Evolutionary conservation across 1,140 invertebrate species (phyloP).

Genomic region (Anastrepha obliqua): DNA sequence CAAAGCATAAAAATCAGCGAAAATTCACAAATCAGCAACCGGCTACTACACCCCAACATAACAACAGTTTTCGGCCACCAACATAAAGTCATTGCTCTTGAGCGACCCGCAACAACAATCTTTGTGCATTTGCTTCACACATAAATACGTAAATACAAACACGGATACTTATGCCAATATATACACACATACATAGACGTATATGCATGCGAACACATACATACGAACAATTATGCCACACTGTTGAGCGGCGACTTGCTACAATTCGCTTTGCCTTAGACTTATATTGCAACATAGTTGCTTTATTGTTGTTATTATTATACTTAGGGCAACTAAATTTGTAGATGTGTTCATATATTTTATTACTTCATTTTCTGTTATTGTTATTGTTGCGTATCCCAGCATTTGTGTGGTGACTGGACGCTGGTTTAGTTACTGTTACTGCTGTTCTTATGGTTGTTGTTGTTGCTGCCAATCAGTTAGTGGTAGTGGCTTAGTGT

Average conservation of each 20-base stretch:
- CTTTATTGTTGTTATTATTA: conserved; percentile 4
- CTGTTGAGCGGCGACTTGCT: background rate
- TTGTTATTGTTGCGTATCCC: conserved; percentile 7
- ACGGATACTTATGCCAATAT: no score
- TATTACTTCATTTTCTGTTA: background rate
- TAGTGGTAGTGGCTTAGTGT: conserved; percentile 10
- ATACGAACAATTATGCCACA: background rate
- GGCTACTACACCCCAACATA: no score
- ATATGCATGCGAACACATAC: no score
- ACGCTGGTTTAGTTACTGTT: background rate
- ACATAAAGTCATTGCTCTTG: conserved; percentile 25
- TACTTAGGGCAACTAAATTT: conserved; percentile 15
- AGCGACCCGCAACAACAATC: conserved; percentile 9
- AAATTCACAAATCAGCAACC: no score
- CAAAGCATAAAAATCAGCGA: no score
- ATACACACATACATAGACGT: no score
- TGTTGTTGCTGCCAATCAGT: background rate
- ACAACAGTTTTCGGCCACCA: background rate
- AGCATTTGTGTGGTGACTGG: conserved; percentile 33
- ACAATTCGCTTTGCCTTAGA: conserved; percentile 29
- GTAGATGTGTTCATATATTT: background rate
- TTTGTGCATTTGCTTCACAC: background rate
- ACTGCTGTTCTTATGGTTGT: background rate
- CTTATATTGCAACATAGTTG: conserved; percentile 35
- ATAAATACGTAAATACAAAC: no score